Evolutionary conservation across 1,140 invertebrate species (phyloP).

Genomic region (Aphelinus atriplicis): DNA sequence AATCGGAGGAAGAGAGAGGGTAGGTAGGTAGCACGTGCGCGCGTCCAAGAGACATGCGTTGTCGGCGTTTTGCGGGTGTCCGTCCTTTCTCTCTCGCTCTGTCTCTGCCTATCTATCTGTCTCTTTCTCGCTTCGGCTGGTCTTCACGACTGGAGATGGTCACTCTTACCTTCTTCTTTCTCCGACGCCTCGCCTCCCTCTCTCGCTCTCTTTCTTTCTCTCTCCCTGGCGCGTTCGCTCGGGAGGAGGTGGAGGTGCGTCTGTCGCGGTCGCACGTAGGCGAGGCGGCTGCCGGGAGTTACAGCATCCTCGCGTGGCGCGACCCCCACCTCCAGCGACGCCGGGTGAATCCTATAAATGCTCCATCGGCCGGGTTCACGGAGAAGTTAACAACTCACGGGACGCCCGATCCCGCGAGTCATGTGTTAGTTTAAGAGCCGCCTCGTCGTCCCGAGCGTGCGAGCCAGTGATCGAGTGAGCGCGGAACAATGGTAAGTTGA

Average conservation of each 20-base stretch:
- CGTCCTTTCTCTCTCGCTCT: background rate
- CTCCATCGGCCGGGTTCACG: constrained; percentile 53
- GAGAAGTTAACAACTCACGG: constrained; percentile 61
- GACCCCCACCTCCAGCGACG: constrained; percentile 47
- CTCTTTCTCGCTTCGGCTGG: constrained; percentile 39
- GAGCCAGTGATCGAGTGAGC: background rate
- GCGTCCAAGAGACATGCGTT: background rate
- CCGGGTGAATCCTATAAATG: constrained; percentile 67
- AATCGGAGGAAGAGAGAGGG: background rate
- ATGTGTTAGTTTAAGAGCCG: constrained; percentile 55
- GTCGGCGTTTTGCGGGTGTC: background rate
- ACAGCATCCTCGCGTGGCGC: constrained; percentile 58
- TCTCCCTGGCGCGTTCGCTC: no score
- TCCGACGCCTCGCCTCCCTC: no score
- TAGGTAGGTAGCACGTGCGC: background rate
- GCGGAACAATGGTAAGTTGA: no score
- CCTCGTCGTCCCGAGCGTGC: background rate
- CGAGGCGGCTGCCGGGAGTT: constrained; percentile 50
- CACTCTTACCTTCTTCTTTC: background rate
- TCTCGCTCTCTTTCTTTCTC: no score
- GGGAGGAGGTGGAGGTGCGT: background rate
- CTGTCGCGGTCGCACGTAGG: constrained; percentile 24
- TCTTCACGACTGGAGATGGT: background rate
- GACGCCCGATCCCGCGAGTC: constrained; percentile 58
- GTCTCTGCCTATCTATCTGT: constrained; percentile 44